Evolutionary conservation across 92 coral and sea anemone genomes (phyloP), one percentile per base, ranked within the genome.

Genomic region (Actinernus sp.): DNA sequence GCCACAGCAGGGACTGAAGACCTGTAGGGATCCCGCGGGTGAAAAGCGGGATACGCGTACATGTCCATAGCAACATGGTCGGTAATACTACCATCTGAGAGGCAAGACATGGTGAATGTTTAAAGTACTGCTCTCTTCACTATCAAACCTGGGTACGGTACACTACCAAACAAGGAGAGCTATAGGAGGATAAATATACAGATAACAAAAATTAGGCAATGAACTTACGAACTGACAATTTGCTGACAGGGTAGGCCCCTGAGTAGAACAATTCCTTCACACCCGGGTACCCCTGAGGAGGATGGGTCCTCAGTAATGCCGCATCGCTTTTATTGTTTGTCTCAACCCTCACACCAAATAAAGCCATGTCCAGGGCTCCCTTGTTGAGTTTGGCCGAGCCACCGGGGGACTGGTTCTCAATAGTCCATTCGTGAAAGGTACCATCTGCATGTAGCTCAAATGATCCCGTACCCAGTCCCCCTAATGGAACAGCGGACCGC

Each of bases 391-490:
- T 90, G 30, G 97, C 97, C 45, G 97, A 90, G 44, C 97, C 97
- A 20, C 97, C 97, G 27, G 97, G 97, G 31, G 97, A 90, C 74
- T 90, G 97, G 89, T 90, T 90, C 65, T 90, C 97, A 38, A 90
- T 81, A 0, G 97, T 90, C 97, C 97, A 90, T 31, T 90, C 97
- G 30, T 90, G 97, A 31, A 90, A 86, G 12, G 97, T 86, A 30
- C 97, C 97, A 60, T 90, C 97, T 3, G 89, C 97, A 28, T 85
- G 97, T 26, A 90, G 62, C 48, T 90, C 97, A 60, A 90, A 86
- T 12, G 97, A 90, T 39, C 97, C 92, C 48, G 97, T 85, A 2
- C 89, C 88, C 49, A 90, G 74, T 26, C 97, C 97, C 6, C 97
- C 97, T 1, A 90, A 83, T 3, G 97, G 97, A 8, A 90, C 97